Evolutionary conservation across 2,113 vertebrate genomes (phyloP).

Genomic region (Sander vitreus): DNA sequence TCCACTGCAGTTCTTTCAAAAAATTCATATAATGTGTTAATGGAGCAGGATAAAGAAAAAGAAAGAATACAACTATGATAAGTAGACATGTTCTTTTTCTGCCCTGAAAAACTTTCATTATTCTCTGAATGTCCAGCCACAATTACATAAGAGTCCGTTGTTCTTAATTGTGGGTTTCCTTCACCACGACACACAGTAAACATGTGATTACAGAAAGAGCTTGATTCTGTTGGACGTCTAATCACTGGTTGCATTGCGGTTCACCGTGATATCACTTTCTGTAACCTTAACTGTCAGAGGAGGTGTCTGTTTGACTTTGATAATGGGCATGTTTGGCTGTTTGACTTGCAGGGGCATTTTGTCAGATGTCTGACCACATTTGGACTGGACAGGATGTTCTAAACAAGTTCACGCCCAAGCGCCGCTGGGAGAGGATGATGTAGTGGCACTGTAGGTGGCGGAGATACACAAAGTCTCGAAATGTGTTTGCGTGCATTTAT

Average conservation of each 20-base stretch:
- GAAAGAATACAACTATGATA: background rate
- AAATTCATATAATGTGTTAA: background rate
- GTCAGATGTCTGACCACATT: slow-evolving; percentile 72
- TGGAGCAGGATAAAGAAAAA: background rate
- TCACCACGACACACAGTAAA: slow-evolving; percentile 64
- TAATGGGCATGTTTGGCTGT: slow-evolving; percentile 62
- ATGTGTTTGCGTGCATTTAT: slow-evolving; percentile 52
- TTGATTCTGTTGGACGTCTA: slow-evolving; percentile 67
- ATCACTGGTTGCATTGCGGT: slow-evolving; percentile 67
- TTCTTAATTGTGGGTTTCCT: slow-evolving; percentile 67
- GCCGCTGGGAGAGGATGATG: slow-evolving; percentile 68
- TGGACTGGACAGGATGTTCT: slow-evolving; percentile 74
- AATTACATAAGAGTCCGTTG: slow-evolving; percentile 56
- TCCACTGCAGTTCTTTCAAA: background rate
- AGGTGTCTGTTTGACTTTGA: slow-evolving; percentile 66
- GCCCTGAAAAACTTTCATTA: slow-evolving; percentile 16
- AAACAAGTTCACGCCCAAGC: slow-evolving; percentile 70
- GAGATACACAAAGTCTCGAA: slow-evolving; percentile 71
- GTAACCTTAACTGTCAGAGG: slow-evolving; percentile 57
- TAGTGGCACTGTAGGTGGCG: slow-evolving; percentile 76
- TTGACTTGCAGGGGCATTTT: slow-evolving; percentile 48
- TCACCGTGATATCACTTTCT: slow-evolving; percentile 70
- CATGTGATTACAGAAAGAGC: slow-evolving; percentile 75
- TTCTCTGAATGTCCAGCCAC: slow-evolving; percentile 51
- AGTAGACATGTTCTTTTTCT: background rate